Conservation (phyloP, 2,113 vertebrate genomes). For the Peromyscus maniculatus region DNA sequence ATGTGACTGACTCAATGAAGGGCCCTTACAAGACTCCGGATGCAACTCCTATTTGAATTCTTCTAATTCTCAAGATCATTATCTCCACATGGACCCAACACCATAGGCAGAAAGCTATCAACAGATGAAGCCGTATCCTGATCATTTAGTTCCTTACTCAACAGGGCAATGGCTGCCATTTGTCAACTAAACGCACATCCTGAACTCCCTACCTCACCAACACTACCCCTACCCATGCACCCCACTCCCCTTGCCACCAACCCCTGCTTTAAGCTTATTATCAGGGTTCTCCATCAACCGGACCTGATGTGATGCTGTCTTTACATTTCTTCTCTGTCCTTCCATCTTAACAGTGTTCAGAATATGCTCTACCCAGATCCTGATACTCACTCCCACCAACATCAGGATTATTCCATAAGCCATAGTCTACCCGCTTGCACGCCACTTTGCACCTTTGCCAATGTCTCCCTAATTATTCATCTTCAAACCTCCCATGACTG, state of each 20-base stretch:
- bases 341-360: background rate
- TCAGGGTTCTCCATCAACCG: background rate
- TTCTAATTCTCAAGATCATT: background rate
- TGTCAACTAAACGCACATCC: background rate
- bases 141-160: background rate
- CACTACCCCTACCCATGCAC: background rate
- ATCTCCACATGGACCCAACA: accelerated
- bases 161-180: background rate
- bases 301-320: background rate
- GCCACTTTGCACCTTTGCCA: background rate
- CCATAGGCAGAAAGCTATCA: background rate
- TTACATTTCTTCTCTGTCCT: background rate
- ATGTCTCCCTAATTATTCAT: background rate
- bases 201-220: background rate
- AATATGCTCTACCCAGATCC: background rate
- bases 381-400: background rate
- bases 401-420: background rate
- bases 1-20: background rate
- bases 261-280: background rate
- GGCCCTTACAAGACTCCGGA: background rate
- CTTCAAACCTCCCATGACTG: background rate
- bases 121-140: background rate
- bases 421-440: background rate
- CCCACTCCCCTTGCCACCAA: background rate
- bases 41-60: background rate